phyloP scores from a whole-genome alignment of 1,140 invertebrate genomes.

The Epicauta chinensis region DNA sequence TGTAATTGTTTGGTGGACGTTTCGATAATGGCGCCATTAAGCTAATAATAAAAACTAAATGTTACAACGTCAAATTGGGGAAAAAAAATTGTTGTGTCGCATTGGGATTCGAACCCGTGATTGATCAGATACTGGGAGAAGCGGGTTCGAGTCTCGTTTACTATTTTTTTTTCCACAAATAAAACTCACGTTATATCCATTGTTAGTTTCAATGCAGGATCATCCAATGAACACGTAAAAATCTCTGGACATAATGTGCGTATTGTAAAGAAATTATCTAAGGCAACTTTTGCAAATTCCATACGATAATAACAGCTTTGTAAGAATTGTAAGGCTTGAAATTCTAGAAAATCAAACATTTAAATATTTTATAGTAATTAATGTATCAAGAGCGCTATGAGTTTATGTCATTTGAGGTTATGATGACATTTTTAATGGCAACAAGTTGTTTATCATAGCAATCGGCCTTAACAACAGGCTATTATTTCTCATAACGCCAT shows the following conservation, averaged over 20 bases:
- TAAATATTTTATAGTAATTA: too few species aligned
- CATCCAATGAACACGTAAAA: constrained; percentile 38
- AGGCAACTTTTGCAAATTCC: constrained; percentile 53
- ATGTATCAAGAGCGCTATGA: too few species aligned
- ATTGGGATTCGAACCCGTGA: too few species aligned
- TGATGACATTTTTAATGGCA: too few species aligned
- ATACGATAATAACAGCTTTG: constrained; percentile 54
- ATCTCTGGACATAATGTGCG: constrained; percentile 53
- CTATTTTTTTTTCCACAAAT: not conserved
- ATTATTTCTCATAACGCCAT: too few species aligned
- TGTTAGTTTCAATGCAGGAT: constrained; percentile 32
- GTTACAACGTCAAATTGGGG: not conserved
- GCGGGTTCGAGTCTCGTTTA: not conserved
- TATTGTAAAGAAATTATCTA: constrained; percentile 56
- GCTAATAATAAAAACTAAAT: constrained; percentile 8
- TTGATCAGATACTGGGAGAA: too few species aligned
- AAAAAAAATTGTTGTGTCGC: not conserved
- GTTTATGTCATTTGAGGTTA: too few species aligned
- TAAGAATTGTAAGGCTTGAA: constrained; percentile 53
- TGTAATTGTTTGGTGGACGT: constrained; percentile 50
- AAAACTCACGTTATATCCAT: not conserved
- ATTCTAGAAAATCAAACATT: constrained; percentile 51
- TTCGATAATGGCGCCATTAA: constrained; percentile 40
- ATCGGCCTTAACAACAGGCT: too few species aligned
- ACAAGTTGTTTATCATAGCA: not conserved